Evolutionary conservation across 2,797 vertebrate species (phyloP).

Genomic region (Triplophysa yarkandensis): DNA sequence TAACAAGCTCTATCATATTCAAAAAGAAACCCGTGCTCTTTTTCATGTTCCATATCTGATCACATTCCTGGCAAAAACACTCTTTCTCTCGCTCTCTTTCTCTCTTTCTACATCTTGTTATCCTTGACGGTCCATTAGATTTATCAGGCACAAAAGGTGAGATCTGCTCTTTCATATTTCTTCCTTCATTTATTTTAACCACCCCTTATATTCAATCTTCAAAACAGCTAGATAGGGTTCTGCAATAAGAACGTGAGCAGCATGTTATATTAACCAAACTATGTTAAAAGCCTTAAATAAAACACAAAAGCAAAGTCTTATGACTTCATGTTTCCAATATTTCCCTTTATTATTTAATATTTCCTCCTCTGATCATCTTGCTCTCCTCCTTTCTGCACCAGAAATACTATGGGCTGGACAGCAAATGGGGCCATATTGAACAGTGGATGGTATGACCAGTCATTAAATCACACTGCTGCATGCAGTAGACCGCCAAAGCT

Average conservation of each 20-base stretch:
- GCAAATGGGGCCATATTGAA: constrained; percentile 96
- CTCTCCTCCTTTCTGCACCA: constrained; percentile 63
- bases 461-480: constrained; percentile 36
- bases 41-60: constrained; percentile 11
- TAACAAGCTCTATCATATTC: not conserved
- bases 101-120: constrained; percentile 56
- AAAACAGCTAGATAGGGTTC: not conserved
- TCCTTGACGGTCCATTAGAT: constrained; percentile 71
- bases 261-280: not conserved
- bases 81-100: constrained; percentile 7
- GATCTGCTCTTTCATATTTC: constrained; percentile 44
- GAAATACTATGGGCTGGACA: constrained; percentile 94
- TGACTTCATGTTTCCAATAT: not conserved
- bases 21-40: not conserved
- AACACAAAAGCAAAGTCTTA: not conserved
- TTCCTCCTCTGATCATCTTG: constrained; percentile 27
- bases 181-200: too few relatives aligned
- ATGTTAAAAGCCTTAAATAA: not conserved
- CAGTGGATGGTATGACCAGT: constrained; percentile 91
- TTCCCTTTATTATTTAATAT: constrained; percentile 8
- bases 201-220: not conserved
- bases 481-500: constrained; percentile 17
- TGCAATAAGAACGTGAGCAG: not conserved
- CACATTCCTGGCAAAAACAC: not conserved
- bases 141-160: constrained; percentile 92